Conservation (phyloP, 2,113 vertebrate genomes). For the Columbina picui region DNA sequence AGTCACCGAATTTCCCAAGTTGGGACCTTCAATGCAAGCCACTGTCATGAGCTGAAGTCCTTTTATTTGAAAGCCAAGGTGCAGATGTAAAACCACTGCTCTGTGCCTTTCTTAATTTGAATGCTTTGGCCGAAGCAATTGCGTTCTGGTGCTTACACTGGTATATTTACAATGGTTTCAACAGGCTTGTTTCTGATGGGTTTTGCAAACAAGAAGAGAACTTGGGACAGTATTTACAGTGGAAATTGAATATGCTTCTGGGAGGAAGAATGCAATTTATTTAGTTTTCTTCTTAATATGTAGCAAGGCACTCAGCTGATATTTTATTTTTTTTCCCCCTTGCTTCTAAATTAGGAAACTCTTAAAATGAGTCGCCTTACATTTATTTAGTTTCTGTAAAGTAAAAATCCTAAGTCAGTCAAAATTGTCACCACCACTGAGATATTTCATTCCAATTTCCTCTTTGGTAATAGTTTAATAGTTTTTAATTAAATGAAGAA, state of each 20-base stretch:
- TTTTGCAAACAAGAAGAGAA: neutral
- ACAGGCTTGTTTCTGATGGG: neutral
- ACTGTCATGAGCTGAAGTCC: neutral
- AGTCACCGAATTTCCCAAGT: rapidly evolving
- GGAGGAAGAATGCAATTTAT: neutral
- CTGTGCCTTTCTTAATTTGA: rapidly evolving
- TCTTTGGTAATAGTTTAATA: neutral
- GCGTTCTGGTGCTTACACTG: neutral
- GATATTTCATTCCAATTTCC: neutral
- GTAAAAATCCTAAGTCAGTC: neutral
- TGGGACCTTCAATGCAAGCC: rapidly evolving
- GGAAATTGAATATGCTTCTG: neutral
- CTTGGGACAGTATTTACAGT: neutral
- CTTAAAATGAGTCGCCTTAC: neutral
- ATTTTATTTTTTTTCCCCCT: neutral
- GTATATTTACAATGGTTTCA: neutral
- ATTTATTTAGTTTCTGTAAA: neutral
- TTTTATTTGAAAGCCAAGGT: neutral
- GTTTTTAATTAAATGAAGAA: conserved; percentile 36
- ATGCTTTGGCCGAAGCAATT: neutral
- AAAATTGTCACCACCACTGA: neutral
- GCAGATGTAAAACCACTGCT: neutral
- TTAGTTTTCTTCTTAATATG: neutral
- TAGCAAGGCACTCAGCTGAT: neutral
- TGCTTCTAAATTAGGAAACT: neutral